Evolutionary conservation across 2,888 invertebrate genomes (phyloP).

Genomic region (Andrena minutula): DNA sequence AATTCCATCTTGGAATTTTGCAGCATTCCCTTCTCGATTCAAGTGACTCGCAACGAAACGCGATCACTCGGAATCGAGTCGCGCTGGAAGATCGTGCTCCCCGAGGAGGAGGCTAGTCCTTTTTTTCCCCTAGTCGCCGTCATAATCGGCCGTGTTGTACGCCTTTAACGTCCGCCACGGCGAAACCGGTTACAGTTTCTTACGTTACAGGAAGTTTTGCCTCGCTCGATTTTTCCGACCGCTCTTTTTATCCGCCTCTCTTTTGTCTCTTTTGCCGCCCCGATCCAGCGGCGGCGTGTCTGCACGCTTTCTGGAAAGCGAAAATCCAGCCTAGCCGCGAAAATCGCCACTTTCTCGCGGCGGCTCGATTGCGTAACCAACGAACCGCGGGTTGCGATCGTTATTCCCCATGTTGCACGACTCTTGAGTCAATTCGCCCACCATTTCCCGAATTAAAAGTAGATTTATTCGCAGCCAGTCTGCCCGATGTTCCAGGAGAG

Average conservation of each 20-base stretch:
- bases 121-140: constrained; percentile 30
- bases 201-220: constrained; percentile 71
- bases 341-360: constrained; percentile 50
- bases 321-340: constrained; percentile 18
- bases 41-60: background rate
- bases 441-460: background rate
- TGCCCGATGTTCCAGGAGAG: too few relatives aligned
- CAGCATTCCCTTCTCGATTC: too few relatives aligned
- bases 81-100: constrained; percentile 16
- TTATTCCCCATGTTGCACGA: constrained; percentile 39
- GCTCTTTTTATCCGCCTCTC: constrained; percentile 25
- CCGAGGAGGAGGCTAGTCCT: background rate
- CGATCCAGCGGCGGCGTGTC: constrained; percentile 21
- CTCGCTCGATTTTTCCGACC: constrained; percentile 63
- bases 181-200: constrained; percentile 74
- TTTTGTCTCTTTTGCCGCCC: constrained; percentile 12
- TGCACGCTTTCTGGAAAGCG: constrained; percentile 47
- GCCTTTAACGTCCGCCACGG: constrained; percentile 48
- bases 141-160: constrained; percentile 47
- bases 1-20: too few relatives aligned
- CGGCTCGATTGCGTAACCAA: constrained; percentile 35
- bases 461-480: background rate
- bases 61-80: background rate
- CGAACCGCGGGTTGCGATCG: background rate
- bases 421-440: background rate